These are phyloP conservation scores for Brachylomia viminalis DNA, from an alignment of 2,888 invertebrate genomes.

Conservation along the genomic window DNA sequence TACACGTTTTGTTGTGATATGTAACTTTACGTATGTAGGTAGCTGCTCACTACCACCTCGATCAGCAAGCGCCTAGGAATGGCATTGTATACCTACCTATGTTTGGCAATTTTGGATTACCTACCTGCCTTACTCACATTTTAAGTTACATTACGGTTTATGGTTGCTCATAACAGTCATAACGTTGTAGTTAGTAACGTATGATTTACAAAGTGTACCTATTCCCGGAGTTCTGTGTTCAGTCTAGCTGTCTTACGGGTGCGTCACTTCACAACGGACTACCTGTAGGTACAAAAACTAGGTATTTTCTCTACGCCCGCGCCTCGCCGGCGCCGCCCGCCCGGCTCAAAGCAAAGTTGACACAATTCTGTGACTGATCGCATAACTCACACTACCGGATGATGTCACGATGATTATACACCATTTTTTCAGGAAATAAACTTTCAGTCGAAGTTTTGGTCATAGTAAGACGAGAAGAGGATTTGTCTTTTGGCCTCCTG, in stretches of 20 bases:
- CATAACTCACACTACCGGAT: constrained; percentile 2
- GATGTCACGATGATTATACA: constrained; percentile 13
- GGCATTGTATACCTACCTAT: not conserved
- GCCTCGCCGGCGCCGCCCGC: not conserved
- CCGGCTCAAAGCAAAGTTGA: constrained; percentile 12
- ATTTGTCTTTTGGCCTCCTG: not conserved
- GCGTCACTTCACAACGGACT: constrained; percentile 4
- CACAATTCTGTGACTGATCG: constrained; percentile 26
- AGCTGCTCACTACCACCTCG: too few species aligned
- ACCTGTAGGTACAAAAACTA: constrained; percentile 8
- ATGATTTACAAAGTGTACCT: constrained; percentile 20
- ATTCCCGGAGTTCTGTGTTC: constrained; percentile 4
- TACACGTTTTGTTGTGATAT: too few species aligned
- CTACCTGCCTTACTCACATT: not conserved
- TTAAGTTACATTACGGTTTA: not conserved
- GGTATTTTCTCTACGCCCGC: not conserved
- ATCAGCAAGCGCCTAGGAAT: not conserved
- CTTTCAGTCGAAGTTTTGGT: not conserved
- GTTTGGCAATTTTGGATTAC: not conserved
- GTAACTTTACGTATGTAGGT: too few species aligned
- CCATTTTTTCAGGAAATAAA: constrained; percentile 20
- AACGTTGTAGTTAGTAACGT: not conserved
- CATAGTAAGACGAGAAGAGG: not conserved
- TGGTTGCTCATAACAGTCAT: constrained; percentile 16
- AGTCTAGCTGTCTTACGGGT: constrained; percentile 6